Base-by-base conservation (phyloP, 23 tunicate species). In the Ciona savignyi region DNA sequence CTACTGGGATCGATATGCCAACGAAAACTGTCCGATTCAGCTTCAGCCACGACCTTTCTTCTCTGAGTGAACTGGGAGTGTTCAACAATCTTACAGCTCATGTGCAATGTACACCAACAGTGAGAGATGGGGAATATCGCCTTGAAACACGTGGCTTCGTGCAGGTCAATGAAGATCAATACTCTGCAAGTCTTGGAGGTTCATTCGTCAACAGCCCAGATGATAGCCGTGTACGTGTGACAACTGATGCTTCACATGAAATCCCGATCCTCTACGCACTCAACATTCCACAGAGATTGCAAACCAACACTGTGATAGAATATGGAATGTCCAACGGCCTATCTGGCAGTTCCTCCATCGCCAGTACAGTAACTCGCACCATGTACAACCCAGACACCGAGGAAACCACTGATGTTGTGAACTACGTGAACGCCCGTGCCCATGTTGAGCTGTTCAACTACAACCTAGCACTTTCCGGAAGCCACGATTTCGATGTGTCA, bases 401-500 rank as follows among this genome's bases (percentile, higher is more conserved):
- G 19, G 75, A 29, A 9, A 34, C 66, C 28, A 19, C 1, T 15
- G 60, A 67, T 21, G 20, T 67, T 66, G 77, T 27, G 20, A 77
- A 77, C 32, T 21, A 77, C 23, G 29, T 51, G 20, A 6, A 67
- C 1, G 34, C 35, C 35, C 30, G 2, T 3, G 29, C 67, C 4
- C 29, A 67, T 25, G 33, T 67, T 15, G 26, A 77, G 63, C 51
- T 81, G 29, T 74, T 73, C 29, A 74, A 51, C 79, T 62, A 30
- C 29, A 65, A 81, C 23, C 56, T 67, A 49, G 32, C n/a, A 25
- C 51, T 82, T 60, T 26, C 80, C 22, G 70, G 84, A 23, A 11
- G 30, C 25, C 92, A 85, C 71, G 75, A 78, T 30, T 56, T 79
- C 20, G 65, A 83, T 22, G 20, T 69, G 19, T 33, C 75, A 30